phyloP scores from a whole-genome alignment of 2,113 vertebrate genomes.

The Lichenostomus cassidix region DNA sequence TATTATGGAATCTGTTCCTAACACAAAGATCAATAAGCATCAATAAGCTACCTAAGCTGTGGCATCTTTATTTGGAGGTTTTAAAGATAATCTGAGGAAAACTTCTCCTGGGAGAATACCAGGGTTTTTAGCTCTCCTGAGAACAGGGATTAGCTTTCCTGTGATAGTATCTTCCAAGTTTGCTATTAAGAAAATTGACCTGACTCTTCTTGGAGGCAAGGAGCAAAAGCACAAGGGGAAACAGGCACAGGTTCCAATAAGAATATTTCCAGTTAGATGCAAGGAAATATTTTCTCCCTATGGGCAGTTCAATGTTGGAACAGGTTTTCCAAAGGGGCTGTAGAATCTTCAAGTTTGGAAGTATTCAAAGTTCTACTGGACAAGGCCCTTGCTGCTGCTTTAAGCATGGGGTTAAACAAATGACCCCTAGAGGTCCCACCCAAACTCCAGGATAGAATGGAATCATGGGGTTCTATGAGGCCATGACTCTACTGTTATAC shows the following conservation, averaged over 20 bases:
- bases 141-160: background rate
- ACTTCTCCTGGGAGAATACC: background rate
- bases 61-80: background rate
- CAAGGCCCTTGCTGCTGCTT: background rate
- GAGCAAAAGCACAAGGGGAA: background rate
- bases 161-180: background rate
- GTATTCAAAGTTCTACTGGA: background rate
- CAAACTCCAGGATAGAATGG: background rate
- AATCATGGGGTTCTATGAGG: background rate
- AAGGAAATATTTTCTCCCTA: background rate
- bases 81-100: background rate
- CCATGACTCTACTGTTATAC: background rate
- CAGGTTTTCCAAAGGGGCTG: background rate
- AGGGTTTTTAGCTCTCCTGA: background rate
- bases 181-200: background rate
- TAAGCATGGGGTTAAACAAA: background rate
- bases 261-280: background rate
- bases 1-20: background rate
- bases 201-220: background rate
- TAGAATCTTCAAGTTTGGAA: background rate
- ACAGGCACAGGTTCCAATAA: accelerated
- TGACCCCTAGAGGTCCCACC: background rate
- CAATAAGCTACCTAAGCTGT: background rate
- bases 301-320: accelerated
- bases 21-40: background rate